Conservation (phyloP, 2,113 vertebrate species). For the Salminus brasiliensis region DNA sequence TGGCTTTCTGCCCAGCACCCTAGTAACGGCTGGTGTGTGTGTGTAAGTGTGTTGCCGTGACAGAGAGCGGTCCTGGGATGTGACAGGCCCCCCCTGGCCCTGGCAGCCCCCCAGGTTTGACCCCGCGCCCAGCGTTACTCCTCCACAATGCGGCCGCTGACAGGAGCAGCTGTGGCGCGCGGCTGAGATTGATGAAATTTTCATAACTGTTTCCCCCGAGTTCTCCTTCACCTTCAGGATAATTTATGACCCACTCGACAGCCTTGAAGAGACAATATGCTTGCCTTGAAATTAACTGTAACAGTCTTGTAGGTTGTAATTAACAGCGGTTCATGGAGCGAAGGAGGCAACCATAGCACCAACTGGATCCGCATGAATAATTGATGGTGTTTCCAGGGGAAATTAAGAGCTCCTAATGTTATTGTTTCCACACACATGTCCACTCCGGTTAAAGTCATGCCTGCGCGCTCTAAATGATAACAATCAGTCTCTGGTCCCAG, state of each 20-base stretch:
- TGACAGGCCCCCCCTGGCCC: conserved; percentile 81
- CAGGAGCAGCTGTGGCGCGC: conserved; percentile 90
- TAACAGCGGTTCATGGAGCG: conserved; percentile 54
- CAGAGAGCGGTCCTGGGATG: conserved; percentile 78
- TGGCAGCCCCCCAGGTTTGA: conserved; percentile 64
- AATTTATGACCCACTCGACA: conserved; percentile 90
- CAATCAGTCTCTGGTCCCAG: conserved; percentile 45
- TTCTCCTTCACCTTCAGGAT: conserved; percentile 95
- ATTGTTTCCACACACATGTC: conserved; percentile 58
- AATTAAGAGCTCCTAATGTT: conserved; percentile 56
- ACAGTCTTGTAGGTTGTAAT: conserved; percentile 91
- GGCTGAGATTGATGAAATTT: conserved; percentile 94
- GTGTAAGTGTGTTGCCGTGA: conserved; percentile 74
- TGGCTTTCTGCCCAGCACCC: conserved; percentile 74
- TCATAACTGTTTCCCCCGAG: conserved; percentile 90
- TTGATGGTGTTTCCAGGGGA: conserved; percentile 55
- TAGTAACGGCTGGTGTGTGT: conserved; percentile 63
- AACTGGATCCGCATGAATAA: conserved; percentile 55
- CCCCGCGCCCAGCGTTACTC: conserved; percentile 77
- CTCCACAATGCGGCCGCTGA: conserved; percentile 85
- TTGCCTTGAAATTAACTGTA: conserved; percentile 91
- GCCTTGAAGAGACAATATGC: conserved; percentile 93
- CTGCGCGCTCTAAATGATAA: conserved; percentile 38
- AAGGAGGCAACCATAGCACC: conserved; percentile 49
- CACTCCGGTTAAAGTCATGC: conserved; percentile 54